A percentile compares a stretch with the other conserved stretches of the same genome.
Evolutionary conservation across 2,888 invertebrate species (phyloP).

Genomic region (Muscina levida): DNA sequence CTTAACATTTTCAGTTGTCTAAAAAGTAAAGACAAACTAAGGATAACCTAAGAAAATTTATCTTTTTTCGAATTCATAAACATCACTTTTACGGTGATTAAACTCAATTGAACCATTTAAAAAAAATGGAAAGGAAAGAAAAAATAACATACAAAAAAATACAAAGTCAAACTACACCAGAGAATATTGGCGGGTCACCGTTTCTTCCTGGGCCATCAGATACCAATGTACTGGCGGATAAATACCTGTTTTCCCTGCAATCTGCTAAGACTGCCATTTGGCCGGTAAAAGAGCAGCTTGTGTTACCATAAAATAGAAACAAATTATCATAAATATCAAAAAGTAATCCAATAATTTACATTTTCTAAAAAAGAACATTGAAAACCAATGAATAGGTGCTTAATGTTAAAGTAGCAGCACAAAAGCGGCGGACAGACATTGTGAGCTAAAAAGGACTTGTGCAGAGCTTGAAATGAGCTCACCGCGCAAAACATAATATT

Average conservation of each 20-base stretch:
- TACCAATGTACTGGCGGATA: not conserved
- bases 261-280: not conserved
- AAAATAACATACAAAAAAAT: not conserved
- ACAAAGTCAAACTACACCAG: not conserved
- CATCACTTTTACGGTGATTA: slow-evolving; percentile 65
- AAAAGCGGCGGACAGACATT: too few relatives aligned
- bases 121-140: slow-evolving; percentile 31
- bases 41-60: slow-evolving; percentile 43
- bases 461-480: too few relatives aligned
- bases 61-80: slow-evolving; percentile 53
- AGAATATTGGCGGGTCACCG: not conserved
- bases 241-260: not conserved
- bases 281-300: slow-evolving; percentile 1
- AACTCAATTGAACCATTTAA: slow-evolving; percentile 64
- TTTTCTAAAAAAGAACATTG: slow-evolving; percentile 18
- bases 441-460: too few relatives aligned
- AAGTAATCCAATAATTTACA: slow-evolving; percentile 65
- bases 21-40: not conserved
- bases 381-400: slow-evolving; percentile 62
- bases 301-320: slow-evolving; percentile 41
- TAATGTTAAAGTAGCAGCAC: slow-evolving; percentile 39
- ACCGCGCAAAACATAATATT: not conserved
- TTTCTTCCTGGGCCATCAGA: too few relatives aligned
- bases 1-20: not conserved
- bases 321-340: slow-evolving; percentile 66